Percentiles rank a stretch among this genome's conserved stretches.
Evolutionary conservation across 2,888 invertebrate species (phyloP).

Genomic region (Sclerodermus sp.): DNA sequence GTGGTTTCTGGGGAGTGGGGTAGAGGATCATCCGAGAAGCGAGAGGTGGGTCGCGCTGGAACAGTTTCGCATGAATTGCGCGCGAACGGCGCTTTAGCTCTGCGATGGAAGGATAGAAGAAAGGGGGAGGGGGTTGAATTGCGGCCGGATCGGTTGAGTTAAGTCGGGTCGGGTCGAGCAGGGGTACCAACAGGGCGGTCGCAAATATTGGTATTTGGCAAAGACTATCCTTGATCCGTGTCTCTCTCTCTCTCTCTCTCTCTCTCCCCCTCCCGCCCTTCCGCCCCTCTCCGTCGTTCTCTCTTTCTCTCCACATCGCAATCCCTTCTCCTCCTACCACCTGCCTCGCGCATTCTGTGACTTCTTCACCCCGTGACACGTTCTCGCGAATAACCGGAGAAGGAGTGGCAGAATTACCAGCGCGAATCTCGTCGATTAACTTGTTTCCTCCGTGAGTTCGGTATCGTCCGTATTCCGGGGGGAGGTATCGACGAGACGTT

Average conservation of each 20-base stretch:
- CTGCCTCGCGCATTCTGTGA: slow-evolving; percentile 4
- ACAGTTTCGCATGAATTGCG: slow-evolving; percentile 1
- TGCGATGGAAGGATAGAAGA: slow-evolving; percentile 1
- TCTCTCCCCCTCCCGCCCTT: slow-evolving; percentile 22
- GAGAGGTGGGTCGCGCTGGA: background rate
- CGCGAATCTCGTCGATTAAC: too few species aligned
- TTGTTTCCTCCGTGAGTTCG: too few species aligned
- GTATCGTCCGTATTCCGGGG: too few species aligned
- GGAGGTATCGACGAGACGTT: too few species aligned
- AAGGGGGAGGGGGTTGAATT: slow-evolving; percentile 33
- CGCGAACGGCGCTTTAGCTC: slow-evolving; percentile 1
- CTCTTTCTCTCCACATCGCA: slow-evolving; percentile 14
- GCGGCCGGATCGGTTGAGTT: slow-evolving; percentile 49
- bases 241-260: slow-evolving; percentile 45
- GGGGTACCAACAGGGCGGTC: slow-evolving; percentile 56
- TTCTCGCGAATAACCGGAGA: slow-evolving; percentile 15
- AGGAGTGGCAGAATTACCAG: slow-evolving; percentile 1
- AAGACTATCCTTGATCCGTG: slow-evolving; percentile 57
- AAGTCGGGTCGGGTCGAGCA: slow-evolving; percentile 51
- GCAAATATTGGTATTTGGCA: slow-evolving; percentile 59
- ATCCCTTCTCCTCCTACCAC: slow-evolving; percentile 11
- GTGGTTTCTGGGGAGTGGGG: too few species aligned
- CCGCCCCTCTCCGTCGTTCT: slow-evolving; percentile 23
- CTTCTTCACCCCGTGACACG: slow-evolving; percentile 11
- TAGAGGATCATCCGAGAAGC: too few species aligned